Conservation (phyloP, 2,113 vertebrate species). For the Urocolius indicus region DNA sequence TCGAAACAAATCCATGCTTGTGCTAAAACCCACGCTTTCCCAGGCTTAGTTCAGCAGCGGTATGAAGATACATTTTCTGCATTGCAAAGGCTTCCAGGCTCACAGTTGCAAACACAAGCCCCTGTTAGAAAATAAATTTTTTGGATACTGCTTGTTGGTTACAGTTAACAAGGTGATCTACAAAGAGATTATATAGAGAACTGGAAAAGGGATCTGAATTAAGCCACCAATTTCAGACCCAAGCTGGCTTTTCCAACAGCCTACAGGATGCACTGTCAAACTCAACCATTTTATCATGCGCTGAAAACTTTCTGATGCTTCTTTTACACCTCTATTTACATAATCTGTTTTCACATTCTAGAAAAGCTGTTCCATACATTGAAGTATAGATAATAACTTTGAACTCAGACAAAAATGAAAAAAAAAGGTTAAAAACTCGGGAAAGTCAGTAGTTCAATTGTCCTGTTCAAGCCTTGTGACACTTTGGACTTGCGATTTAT, state of each 20-base stretch:
- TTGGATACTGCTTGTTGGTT: not conserved
- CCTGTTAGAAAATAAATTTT: not conserved
- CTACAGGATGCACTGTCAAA: not conserved
- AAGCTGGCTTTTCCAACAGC: not conserved
- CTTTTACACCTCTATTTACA: not conserved
- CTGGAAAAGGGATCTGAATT: not conserved
- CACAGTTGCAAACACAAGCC: not conserved
- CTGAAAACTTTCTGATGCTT: not conserved
- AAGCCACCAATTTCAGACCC: not conserved
- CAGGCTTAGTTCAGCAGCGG: not conserved
- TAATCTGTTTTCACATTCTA: not conserved
- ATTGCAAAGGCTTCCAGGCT: not conserved
- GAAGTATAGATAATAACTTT: not conserved
- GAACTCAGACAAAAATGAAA: not conserved
- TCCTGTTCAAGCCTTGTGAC: not conserved
- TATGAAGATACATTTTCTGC: not conserved
- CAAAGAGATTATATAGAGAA: not conserved
- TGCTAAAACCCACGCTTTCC: not conserved
- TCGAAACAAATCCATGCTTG: not conserved
- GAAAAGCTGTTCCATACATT: not conserved
- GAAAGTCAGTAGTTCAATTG: not conserved
- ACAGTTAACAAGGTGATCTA: not conserved
- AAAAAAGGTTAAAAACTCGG: not conserved
- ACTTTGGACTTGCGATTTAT: not conserved
- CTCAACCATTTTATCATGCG: not conserved